phyloP scores from a whole-genome alignment of 2,888 invertebrate species.

The Allacma fusca region DNA sequence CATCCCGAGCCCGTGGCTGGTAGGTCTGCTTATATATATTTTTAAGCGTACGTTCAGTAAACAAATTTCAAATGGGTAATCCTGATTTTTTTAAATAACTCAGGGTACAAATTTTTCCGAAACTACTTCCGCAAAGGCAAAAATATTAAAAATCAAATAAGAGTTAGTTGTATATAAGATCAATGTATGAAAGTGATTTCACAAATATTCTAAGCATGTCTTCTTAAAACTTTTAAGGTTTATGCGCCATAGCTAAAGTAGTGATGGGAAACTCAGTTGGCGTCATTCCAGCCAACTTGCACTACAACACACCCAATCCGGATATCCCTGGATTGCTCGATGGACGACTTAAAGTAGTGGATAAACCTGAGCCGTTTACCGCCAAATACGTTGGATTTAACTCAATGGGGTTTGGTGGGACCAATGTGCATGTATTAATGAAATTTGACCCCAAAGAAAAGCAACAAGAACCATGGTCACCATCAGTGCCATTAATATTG shows the following conservation, averaged over 20 bases:
- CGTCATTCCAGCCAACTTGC: constrained; percentile 86
- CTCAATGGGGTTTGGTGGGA: constrained; percentile 98
- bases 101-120: no score
- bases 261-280: constrained; percentile 67
- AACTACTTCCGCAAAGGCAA: no score
- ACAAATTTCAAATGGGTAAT: no score
- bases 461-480: background rate
- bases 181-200: no score
- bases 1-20: constrained; percentile 88
- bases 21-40: no score
- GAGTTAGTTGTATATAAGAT: no score
- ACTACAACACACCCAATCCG: constrained; percentile 83
- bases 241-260: constrained; percentile 83
- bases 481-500: background rate
- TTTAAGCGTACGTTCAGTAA: no score
- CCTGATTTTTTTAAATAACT: no score
- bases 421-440: constrained; percentile 88
- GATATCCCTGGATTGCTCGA: constrained; percentile 79
- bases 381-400: constrained; percentile 94
- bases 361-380: constrained; percentile 71
- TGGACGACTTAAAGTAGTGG: constrained; percentile 22
- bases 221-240: no score
- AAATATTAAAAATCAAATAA: no score
- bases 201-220: no score
- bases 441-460: background rate